Percentiles rank a stretch among this genome's conserved stretches.
phyloP scores from a whole-genome alignment of 2,113 vertebrate species.

The Anseranas semipalmata region DNA sequence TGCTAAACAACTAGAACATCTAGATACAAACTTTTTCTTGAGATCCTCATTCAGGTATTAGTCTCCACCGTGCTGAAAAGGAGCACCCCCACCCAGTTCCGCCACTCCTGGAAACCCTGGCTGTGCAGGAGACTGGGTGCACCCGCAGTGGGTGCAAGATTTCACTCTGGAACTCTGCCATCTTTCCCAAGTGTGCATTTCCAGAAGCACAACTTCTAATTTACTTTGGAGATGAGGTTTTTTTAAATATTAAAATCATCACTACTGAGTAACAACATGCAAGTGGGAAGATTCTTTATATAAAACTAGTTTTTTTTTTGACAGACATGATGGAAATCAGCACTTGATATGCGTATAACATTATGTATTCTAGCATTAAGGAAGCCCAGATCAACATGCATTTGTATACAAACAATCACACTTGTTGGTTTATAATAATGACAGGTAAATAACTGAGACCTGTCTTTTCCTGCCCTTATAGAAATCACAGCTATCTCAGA shows the following conservation, averaged over 20 bases:
- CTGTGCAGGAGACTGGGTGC: too few species aligned
- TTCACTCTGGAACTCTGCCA: not conserved
- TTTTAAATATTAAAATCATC: not conserved
- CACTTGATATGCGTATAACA: not conserved
- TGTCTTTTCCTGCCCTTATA: not conserved
- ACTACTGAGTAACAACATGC: not conserved
- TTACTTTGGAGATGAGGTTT: not conserved
- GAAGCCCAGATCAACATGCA: not conserved
- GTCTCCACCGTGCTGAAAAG: not conserved
- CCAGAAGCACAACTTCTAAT: not conserved
- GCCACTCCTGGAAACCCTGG: not conserved
- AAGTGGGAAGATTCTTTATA: not conserved
- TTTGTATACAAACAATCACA: not conserved
- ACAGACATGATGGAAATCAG: not conserved
- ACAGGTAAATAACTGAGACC: not conserved
- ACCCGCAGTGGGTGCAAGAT: not conserved
- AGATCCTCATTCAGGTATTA: too few species aligned
- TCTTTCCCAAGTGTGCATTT: not conserved
- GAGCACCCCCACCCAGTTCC: not conserved
- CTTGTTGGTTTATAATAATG: not conserved
- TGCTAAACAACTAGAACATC: not conserved
- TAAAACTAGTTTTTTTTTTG: not conserved
- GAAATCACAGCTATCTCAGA: constrained; percentile 11
- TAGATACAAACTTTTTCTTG: not conserved
- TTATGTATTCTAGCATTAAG: not conserved